A percentile compares a stretch with the other conserved stretches of the same genome.
Evolutionary conservation across 2,888 invertebrate genomes (phyloP).

Genomic region (Cephalotes varians): DNA sequence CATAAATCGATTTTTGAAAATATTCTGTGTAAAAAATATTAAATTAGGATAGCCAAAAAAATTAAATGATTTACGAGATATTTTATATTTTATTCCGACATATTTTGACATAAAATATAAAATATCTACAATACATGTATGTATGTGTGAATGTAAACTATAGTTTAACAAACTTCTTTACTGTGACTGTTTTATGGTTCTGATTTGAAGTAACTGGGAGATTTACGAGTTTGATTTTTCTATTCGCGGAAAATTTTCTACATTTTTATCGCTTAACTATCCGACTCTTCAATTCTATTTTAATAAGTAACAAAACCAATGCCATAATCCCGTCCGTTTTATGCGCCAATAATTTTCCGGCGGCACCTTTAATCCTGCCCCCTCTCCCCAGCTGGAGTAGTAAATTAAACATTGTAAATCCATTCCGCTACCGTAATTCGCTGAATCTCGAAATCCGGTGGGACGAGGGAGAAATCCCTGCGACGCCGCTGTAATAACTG

Average conservation of each 20-base stretch:
- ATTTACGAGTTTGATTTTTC: background rate
- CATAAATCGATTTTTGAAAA: background rate
- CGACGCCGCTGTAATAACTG: slow-evolving; percentile 55
- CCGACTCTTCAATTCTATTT: slow-evolving; percentile 6
- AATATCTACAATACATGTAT: background rate
- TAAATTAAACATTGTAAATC: slow-evolving; percentile 55
- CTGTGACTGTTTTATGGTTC: background rate
- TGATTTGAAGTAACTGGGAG: background rate
- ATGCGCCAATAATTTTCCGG: slow-evolving; percentile 38
- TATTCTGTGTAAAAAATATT: background rate
- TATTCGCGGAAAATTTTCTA: background rate
- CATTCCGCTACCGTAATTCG: slow-evolving; percentile 47
- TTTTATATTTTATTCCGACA: background rate
- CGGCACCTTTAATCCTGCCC: slow-evolving; percentile 31
- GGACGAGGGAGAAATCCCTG: slow-evolving; percentile 49
- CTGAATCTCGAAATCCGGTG: slow-evolving; percentile 55
- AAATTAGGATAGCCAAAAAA: background rate
- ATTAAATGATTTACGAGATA: background rate
- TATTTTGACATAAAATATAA: slow-evolving; percentile 10
- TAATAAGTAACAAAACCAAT: slow-evolving; percentile 16
- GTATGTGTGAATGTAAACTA: background rate
- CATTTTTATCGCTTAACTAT: background rate
- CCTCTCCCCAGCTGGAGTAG: slow-evolving; percentile 6
- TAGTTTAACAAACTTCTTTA: background rate
- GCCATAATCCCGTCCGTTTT: slow-evolving; percentile 23